Evolutionary conservation across 2,888 invertebrate species (phyloP).

Genomic region (Andrena haemorrhoa): DNA sequence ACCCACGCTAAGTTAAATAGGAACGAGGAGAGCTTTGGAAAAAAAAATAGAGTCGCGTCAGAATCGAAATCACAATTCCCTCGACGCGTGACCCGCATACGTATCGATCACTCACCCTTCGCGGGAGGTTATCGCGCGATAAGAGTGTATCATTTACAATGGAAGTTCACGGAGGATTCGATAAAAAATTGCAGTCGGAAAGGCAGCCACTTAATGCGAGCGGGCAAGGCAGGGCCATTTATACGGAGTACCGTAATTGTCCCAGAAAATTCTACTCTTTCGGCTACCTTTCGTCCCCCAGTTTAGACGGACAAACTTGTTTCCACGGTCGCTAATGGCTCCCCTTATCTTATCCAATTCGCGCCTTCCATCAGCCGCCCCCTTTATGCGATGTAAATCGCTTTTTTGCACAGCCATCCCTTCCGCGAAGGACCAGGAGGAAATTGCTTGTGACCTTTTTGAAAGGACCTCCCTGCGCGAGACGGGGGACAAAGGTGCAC

Average conservation of each 20-base stretch:
- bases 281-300: neutral
- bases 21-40: conserved; percentile 20
- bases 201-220: conserved; percentile 27
- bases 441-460: conserved; percentile 68
- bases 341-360: conserved; percentile 63
- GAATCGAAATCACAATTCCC: conserved; percentile 58
- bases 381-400: conserved; percentile 72
- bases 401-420: conserved; percentile 57
- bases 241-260: conserved; percentile 50
- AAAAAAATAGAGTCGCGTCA: conserved; percentile 19
- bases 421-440: conserved; percentile 45
- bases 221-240: conserved; percentile 20
- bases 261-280: conserved; percentile 46
- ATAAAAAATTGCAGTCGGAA: neutral
- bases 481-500: conserved; percentile 51
- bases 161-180: conserved; percentile 39
- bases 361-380: conserved; percentile 62
- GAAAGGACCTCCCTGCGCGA: conserved; percentile 47
- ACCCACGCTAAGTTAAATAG: conserved; percentile 20
- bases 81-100: conserved; percentile 56
- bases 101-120: conserved; percentile 31
- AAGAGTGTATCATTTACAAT: conserved; percentile 51
- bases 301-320: conserved; percentile 62
- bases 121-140: conserved; percentile 26
- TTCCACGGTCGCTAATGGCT: conserved; percentile 70